Base-by-base conservation (phyloP, 2,113 vertebrate species). In the Onychostruthus taczanowskii region DNA sequence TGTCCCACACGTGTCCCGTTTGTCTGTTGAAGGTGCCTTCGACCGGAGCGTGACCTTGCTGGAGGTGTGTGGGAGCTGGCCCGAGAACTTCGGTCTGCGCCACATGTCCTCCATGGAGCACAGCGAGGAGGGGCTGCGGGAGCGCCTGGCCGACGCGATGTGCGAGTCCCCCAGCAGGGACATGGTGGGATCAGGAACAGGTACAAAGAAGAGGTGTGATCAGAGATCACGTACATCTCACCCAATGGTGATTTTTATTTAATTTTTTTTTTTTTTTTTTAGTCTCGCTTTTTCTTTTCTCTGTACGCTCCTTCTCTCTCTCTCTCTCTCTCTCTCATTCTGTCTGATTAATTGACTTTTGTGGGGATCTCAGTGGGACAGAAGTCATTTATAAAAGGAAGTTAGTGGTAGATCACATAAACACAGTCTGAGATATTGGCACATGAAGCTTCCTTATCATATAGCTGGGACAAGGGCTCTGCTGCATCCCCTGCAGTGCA, bases 11-110 rank as follows among this genome's bases (percentile, higher is more conserved):
- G 2, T 96, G 83, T 97, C 77, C 94, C 14, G 0, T 84, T 52
- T 90, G 5, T 93, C 5, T 97, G 62, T 94, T 89, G 49, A 97
- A 99, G 99, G 99, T 95, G 96, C 98, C 43, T 99, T 99, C 85
- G 99, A 99, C 95, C 98, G 99, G 72, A 99, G 99, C 6, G 98
- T 99, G 96, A 99, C 99, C 61, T 97, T 99, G 95, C 98, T 99
- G 96, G 99, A 99, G 96, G 99, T 99, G 62, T 99, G 99, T 4
- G 99, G 99, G 80, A 99, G 99, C 97, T 99, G 99, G 99, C 99
- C 99, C 0, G 99, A 99, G 97, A 99, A 98, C 97, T 99, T 99
- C 2, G 98, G 99, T 21, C 98, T 99, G 41, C 98, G 99, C 21
- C 99, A 99, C 96, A 97, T 99, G 96, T 98, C 98, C 41, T 99